Percentiles rank a stretch among this genome's conserved stretches.
These are phyloP conservation scores for Diacarnus erythraeanus DNA, from an alignment of 37 sponge, comb jelly and placozoan genomes.

Conservation along the genomic window DNA sequence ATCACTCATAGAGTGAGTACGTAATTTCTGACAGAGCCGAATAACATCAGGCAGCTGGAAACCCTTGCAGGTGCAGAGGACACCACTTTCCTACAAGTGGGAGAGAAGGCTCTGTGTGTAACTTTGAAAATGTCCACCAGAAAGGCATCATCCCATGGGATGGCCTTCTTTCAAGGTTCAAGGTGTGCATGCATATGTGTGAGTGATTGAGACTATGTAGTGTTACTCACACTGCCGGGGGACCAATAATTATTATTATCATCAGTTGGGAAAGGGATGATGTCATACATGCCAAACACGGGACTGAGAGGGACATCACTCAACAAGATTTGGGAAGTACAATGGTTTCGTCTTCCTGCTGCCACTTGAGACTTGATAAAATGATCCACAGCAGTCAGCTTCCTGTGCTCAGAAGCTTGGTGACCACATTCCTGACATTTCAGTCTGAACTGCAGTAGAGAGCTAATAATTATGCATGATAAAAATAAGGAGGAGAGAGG, in stretches of 20 bases:
- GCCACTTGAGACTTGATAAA: constrained; percentile 25
- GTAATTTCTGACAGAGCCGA: constrained; percentile 24
- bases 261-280: constrained; percentile 32
- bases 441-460: constrained; percentile 15
- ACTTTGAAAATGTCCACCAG: no score
- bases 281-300: constrained; percentile 25
- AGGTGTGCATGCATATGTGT: no score
- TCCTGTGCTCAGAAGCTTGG: constrained; percentile 29
- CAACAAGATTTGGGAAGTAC: constrained; percentile 10
- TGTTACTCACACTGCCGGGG: neutral
- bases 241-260: neutral
- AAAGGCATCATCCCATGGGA: no score
- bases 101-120: no score
- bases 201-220: neutral
- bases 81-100: constrained; percentile 31
- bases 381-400: constrained; percentile 33
- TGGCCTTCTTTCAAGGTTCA: no score
- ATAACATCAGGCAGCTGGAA: constrained; percentile 22
- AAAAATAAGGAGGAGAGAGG: constrained; percentile 8
- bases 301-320: constrained; percentile 26
- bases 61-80: constrained; percentile 45
- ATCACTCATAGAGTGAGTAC: neutral
- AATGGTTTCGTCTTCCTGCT: constrained; percentile 1
- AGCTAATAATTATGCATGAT: neutral
- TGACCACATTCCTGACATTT: constrained; percentile 45